Base-by-base conservation (phyloP, 1,140 invertebrate species). In the Sarcophaga peregrina region DNA sequence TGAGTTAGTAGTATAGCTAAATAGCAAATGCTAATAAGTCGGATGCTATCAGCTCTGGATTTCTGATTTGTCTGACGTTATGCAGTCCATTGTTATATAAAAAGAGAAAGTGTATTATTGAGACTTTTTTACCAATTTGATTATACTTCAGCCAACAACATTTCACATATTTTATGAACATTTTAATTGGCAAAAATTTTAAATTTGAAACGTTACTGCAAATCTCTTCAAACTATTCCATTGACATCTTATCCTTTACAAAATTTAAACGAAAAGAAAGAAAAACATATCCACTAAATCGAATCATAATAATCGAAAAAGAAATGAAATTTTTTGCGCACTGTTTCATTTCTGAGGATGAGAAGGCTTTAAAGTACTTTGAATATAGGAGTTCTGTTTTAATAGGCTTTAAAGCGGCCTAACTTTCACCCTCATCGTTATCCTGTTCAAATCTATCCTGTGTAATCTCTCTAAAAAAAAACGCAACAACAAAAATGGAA, bases 401-500 rank as follows among this genome's bases (percentile, higher is more conserved):
- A 13, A 58, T 13, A 58, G 13, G 13, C 54, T 58, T 58, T 58
- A 58, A 58, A 15, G 54, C 54, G 15, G n/a, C 13, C n/a, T 58
- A 58, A 58, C 54, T 58, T 68, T 68, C 17, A 25, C 62, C 62
- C 62, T 68, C 9, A 20, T 68, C 20, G 17, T 20, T 68, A 58
- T 58, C 25, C 25, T 37, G 25, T 58, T 58, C n/a, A 68, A 25
- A n/a, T 20, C 62, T 68, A n/a, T 68, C n/a, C n/a, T 68, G n/a
- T 20, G 62, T 68, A 68, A 68, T 68, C 62, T 68, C 20, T 68
- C 9, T 20, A 68, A 68, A n/a, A 58, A 58, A 58, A 58, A 58
- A 13, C 7, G n/a, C n/a, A 25, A 68, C 17, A 68, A 68, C 62
- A 68, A 68, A 68, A 20, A 68, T 15, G 6, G 15, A 68, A 68